phyloP scores from a whole-genome alignment of 2,113 vertebrate genomes.

The Origma solitaria region DNA sequence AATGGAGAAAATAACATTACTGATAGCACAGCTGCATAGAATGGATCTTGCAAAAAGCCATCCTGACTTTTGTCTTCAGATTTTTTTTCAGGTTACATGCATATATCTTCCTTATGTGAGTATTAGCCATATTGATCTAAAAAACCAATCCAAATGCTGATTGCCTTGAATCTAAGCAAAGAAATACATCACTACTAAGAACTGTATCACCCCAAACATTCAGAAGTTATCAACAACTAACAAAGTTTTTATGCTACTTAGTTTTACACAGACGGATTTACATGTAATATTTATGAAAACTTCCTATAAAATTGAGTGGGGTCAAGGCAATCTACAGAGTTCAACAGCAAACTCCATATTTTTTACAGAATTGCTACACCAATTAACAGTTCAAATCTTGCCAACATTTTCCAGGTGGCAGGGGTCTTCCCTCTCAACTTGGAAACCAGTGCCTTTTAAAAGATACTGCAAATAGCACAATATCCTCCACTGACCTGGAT shows the following conservation, averaged over 20 bases:
- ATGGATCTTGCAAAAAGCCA: neutral
- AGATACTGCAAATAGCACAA: neutral
- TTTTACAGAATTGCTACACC: neutral
- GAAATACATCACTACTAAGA: neutral
- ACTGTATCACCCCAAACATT: neutral
- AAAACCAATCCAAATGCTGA: neutral
- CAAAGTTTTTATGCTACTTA: neutral
- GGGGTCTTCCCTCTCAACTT: neutral
- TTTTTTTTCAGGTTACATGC: neutral
- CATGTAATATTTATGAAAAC: neutral
- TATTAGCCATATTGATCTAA: neutral
- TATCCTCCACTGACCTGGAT: neutral
- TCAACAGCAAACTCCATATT: neutral
- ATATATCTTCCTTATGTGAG: neutral
- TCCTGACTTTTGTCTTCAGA: neutral
- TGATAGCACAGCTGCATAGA: neutral
- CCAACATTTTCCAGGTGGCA: constrained; percentile 17
- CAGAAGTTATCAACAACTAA: neutral
- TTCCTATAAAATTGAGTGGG: neutral
- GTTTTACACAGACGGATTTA: neutral
- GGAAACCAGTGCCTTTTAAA: neutral
- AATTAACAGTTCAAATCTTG: neutral
- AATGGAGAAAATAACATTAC: neutral
- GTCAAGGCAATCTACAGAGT: neutral
- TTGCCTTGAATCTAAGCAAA: neutral